Evolutionary conservation across 2,797 vertebrate species (phyloP), one percentile per base, ranked within the genome.

Genomic region (Hydrophis major): DNA sequence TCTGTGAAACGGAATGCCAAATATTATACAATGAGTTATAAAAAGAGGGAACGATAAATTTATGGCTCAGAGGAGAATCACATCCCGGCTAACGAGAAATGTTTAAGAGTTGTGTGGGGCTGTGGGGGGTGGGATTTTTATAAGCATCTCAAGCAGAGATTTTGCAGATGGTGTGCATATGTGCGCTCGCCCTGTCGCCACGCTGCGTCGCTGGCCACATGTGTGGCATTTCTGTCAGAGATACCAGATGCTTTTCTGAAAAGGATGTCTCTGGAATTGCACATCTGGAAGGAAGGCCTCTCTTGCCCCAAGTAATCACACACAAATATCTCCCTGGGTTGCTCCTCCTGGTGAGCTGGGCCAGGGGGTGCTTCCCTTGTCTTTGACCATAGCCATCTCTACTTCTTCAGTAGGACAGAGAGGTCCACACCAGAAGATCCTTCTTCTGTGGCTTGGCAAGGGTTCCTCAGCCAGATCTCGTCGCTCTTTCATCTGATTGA

Each of bases 291-390:
- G 14, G 53, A 69, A 56, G 47, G 55, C 7, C 42, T 0, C 10
- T 60, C 8, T 63, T 10, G 53, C 22, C 2, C 32, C 27, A 18
- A 91, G 37, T 4, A 6, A 32, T 11, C 66, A 4, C 22, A 20
- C 0, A 2, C 6, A 37, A 42, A 10, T 4, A 0, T 37, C 37
- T 20, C 20, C 6, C n/a, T 55, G 55, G 1, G 1, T 42, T 4
- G 12, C 12, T 57, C 11, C 27, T 90, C 57, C 50, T n/a, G 59
- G n/a, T 14, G 22, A 37, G 25, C 37, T 13, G 74, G 28, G 3
- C 53, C 28, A 53, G 1, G 8, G 50, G 55, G 28, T 32, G 16
- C 22, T 53, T 27, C 55, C 28, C 56, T 93, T 37, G 56, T 14
- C n/a, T 6, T 3, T 4, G 87, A 47, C 5, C 25, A 69, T 22